Evolutionary conservation across 2,113 vertebrate species (phyloP).

Genomic region (Burhinus oedicnemus): DNA sequence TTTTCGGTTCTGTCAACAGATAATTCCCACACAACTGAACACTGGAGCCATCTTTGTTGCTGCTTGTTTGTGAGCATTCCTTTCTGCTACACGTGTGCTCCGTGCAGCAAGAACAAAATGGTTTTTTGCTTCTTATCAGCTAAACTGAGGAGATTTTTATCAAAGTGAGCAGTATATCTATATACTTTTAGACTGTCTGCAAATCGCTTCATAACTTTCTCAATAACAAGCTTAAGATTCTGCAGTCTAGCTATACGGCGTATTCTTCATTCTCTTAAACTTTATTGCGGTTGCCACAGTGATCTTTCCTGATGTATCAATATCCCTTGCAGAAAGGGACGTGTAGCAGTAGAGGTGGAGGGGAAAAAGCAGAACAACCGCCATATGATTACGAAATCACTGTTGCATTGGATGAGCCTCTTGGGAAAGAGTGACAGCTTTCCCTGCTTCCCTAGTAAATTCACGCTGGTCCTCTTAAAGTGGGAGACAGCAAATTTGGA

Average conservation of each 20-base stretch:
- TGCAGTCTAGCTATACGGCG: background rate
- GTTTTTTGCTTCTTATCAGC: background rate
- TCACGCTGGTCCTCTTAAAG: background rate
- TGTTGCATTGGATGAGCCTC: too few species aligned
- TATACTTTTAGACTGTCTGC: background rate
- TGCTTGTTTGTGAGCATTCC: background rate
- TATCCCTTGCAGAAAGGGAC: background rate
- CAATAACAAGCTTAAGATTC: background rate
- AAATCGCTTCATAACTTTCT: background rate
- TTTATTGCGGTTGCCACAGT: background rate
- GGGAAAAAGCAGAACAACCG: background rate
- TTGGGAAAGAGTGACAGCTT: background rate
- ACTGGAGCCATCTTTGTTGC: fast-evolving
- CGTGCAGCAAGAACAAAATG: background rate
- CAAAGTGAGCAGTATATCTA: background rate
- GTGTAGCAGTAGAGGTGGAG: background rate
- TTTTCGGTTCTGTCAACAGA: background rate
- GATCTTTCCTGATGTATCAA: background rate
- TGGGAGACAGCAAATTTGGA: background rate
- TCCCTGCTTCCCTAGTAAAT: background rate
- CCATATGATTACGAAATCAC: background rate
- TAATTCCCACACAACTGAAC: background rate
- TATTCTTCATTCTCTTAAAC: background rate
- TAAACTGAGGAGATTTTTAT: background rate
- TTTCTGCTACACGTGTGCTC: background rate